These are phyloP conservation scores for Panthera leo DNA, from an alignment of 2,113 vertebrate species.

Conservation along the genomic window DNA sequence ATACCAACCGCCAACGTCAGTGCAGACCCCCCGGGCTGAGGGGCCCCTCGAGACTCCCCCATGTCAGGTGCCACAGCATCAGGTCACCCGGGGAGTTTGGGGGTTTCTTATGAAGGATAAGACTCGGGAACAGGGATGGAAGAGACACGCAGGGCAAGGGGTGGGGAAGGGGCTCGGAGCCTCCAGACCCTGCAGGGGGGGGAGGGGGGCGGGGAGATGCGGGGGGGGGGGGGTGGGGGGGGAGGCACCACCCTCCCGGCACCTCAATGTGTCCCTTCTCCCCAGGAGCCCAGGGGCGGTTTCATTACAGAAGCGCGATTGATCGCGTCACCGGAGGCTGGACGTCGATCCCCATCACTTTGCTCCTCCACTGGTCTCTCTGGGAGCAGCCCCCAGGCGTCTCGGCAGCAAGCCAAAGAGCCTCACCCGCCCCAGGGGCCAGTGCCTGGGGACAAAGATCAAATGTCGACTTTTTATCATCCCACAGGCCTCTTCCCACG, in stretches of 20 bases:
- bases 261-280: not conserved
- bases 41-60: not conserved
- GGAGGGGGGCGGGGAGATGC: no score
- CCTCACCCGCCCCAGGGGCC: not conserved
- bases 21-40: not conserved
- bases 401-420: not conserved
- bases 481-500: not conserved
- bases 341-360: not conserved
- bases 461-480: not conserved
- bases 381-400: not conserved
- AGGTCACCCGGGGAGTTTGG: not conserved
- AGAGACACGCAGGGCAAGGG: not conserved
- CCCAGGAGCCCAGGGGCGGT: not conserved
- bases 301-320: not conserved
- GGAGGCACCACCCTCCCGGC: not conserved
- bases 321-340: not conserved
- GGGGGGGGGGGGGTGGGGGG: no score
- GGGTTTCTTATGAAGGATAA: not conserved
- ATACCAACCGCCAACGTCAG: accelerated
- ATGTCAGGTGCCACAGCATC: accelerated
- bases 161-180: not conserved
- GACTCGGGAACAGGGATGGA: not conserved
- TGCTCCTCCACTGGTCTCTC: not conserved
- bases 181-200: not conserved
- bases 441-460: not conserved